phyloP scores from a whole-genome alignment of 2,113 vertebrate species.

The Crocuta crocuta region DNA sequence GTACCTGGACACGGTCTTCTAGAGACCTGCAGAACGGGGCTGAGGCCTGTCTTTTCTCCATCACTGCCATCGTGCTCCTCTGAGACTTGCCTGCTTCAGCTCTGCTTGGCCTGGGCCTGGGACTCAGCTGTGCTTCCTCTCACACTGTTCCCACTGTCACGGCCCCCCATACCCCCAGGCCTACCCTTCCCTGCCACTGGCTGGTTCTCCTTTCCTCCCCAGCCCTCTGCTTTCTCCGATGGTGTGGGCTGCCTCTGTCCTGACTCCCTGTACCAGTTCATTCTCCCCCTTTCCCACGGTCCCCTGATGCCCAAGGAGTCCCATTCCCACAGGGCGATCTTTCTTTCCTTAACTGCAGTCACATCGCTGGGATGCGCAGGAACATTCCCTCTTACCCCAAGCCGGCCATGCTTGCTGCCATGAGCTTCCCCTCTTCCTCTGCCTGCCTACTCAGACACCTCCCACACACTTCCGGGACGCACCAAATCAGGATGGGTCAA shows the following conservation, averaged over 20 bases:
- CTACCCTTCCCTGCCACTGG: not conserved
- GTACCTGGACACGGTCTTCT: not conserved
- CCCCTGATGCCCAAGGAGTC: not conserved
- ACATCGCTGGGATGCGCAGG: too few relatives aligned
- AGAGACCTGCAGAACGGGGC: not conserved
- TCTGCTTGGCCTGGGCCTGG: not conserved
- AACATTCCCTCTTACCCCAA: not conserved
- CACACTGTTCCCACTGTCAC: not conserved
- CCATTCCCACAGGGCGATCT: not conserved
- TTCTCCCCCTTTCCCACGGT: not conserved
- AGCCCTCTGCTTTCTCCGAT: not conserved
- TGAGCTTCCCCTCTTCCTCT: not conserved
- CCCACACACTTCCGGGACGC: not conserved
- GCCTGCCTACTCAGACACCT: not conserved
- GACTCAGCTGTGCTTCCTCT: too few relatives aligned
- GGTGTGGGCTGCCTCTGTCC: not conserved
- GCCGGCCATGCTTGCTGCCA: not conserved
- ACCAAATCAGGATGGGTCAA: not conserved
- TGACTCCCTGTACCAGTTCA: not conserved
- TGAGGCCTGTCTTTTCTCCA: not conserved
- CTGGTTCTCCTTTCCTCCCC: not conserved
- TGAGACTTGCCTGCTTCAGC: not conserved
- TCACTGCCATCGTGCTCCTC: not conserved
- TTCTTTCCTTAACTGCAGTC: not conserved
- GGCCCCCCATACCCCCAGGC: not conserved